Percentiles rank a stretch among this genome's conserved stretches.
Conservation (phyloP, 2,113 vertebrate species). For the Aythya baeri region DNA sequence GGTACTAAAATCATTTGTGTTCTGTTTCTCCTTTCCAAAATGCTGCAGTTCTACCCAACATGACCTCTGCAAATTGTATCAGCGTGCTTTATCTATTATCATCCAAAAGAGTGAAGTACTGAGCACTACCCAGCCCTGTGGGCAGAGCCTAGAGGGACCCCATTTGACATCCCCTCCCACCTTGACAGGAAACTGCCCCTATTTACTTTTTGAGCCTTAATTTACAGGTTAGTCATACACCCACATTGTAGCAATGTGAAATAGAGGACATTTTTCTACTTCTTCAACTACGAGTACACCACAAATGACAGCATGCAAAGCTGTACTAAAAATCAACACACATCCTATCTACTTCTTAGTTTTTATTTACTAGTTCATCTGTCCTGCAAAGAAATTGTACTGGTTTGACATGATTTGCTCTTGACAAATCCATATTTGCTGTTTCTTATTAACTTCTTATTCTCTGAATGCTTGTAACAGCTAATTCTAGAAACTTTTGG, state of each 20-base stretch:
- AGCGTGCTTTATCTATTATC: not conserved
- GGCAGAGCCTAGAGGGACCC: not conserved
- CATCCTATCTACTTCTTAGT: not conserved
- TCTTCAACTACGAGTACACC: not conserved
- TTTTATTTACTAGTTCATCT: slow-evolving; percentile 7
- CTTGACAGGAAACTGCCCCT: not conserved
- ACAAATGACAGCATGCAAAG: not conserved
- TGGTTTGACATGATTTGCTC: slow-evolving; percentile 26
- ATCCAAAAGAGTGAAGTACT: not conserved
- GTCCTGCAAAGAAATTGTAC: not conserved
- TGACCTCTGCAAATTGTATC: not conserved
- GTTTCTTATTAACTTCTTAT: slow-evolving; percentile 64
- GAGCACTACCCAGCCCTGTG: not conserved
- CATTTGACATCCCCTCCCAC: not conserved
- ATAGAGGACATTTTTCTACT: fast-evolving
- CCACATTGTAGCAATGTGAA: not conserved
- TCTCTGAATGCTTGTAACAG: slow-evolving; percentile 62
- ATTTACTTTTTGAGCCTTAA: not conserved
- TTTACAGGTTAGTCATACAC: not conserved
- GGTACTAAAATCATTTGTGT: not conserved
- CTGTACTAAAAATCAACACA: not conserved
- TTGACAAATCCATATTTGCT: slow-evolving; percentile 57
- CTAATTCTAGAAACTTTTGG: slow-evolving; percentile 59
- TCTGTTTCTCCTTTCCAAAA: not conserved
- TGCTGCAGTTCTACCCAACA: not conserved